phyloP scores from a whole-genome alignment of 92 coral and sea anemone genomes.

The Epizoanthus scotinus region DNA sequence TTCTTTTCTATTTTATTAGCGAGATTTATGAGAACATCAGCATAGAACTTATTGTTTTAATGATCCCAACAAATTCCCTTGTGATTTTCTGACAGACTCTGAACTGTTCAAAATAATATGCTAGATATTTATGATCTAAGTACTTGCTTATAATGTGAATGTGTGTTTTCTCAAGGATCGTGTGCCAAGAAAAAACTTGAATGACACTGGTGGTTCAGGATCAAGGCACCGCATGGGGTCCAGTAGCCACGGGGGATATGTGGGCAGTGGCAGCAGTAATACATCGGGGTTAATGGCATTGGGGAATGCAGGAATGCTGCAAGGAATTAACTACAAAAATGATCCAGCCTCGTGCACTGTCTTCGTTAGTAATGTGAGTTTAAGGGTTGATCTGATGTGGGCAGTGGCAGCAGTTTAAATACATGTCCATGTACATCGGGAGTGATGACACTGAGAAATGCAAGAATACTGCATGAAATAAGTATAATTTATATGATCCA shows the following conservation, averaged over 20 bases:
- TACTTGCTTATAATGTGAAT: neutral
- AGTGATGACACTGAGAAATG: no score
- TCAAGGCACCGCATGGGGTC: constrained; percentile 26
- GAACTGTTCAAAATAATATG: no score
- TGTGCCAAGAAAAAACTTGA: constrained; percentile 21
- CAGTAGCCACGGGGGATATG: constrained; percentile 31
- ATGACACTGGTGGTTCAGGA: neutral
- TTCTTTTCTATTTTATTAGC: no score
- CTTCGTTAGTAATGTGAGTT: constrained; percentile 95
- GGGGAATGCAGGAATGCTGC: constrained; percentile 53
- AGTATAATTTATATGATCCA: no score
- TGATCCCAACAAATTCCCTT: no score
- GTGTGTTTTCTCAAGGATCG: constrained; percentile 64
- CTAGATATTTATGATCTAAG: no score
- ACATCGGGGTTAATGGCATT: constrained; percentile 61
- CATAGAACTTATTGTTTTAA: no score
- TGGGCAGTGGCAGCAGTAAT: constrained; percentile 41
- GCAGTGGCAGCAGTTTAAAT: no score
- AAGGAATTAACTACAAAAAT: constrained; percentile 62
- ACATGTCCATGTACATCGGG: no score
- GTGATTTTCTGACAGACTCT: no score
- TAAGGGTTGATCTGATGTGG: neutral
- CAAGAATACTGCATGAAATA: no score
- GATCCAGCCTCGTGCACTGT: constrained; percentile 86
- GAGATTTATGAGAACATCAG: no score